These are phyloP conservation scores for Andrena chrysosceles DNA, from an alignment of 2,888 invertebrate genomes.

Conservation along the genomic window DNA sequence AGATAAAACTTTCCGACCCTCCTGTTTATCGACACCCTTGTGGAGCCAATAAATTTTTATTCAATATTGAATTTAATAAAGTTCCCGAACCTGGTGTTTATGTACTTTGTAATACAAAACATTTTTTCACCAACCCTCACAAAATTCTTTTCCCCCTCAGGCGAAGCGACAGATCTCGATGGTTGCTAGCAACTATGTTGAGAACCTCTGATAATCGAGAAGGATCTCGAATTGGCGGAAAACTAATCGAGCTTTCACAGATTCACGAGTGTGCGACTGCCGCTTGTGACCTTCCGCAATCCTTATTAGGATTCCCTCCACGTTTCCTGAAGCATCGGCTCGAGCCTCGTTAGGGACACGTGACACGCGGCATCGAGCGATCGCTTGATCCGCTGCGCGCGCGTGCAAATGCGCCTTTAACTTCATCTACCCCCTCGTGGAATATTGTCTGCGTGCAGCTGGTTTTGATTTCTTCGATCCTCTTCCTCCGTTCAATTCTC, in stretches of 20 bases:
- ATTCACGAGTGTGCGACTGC: constrained; percentile 2
- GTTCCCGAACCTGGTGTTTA: too few species aligned
- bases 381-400: constrained; percentile 24
- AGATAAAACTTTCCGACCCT: too few species aligned
- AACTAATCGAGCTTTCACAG: constrained; percentile 18
- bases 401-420: background rate
- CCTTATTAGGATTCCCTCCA: constrained; percentile 24
- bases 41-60: too few species aligned
- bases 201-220: background rate
- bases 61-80: too few species aligned
- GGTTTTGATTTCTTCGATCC: constrained; percentile 14
- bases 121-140: too few species aligned
- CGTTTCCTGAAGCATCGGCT: constrained; percentile 2
- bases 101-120: too few species aligned
- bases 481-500: constrained; percentile 18
- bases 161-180: too few species aligned
- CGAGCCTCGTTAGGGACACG: constrained; percentile 15
- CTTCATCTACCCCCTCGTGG: background rate
- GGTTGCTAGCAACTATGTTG: background rate
- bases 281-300: background rate
- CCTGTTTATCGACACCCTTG: too few species aligned
- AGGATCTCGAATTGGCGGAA: background rate
- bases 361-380: constrained; percentile 7
- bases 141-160: too few species aligned
- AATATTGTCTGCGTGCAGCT: constrained; percentile 27